A percentile compares a stretch with the other conserved stretches of the same genome.
Evolutionary conservation across 2,888 invertebrate species (phyloP).

Genomic region (Harmothoe impar): DNA sequence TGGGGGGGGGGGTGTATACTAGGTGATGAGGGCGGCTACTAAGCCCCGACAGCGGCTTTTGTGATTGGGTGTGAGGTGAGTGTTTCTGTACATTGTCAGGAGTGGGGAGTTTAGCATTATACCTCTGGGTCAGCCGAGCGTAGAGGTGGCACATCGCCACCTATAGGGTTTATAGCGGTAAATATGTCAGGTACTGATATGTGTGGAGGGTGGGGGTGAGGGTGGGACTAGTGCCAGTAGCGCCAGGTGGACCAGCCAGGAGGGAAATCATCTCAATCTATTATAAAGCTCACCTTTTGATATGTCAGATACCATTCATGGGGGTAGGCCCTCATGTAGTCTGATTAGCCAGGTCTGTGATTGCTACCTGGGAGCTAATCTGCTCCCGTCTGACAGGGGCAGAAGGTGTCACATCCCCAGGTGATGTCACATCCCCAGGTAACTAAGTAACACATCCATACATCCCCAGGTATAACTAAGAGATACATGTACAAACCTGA

Average conservation of each 20-base stretch:
- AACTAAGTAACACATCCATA: too few relatives aligned
- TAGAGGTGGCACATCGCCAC: background rate
- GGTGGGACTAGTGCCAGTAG: background rate
- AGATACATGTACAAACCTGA: too few relatives aligned
- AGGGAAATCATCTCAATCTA: constrained; percentile 11
- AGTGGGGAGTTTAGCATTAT: background rate
- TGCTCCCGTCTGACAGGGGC: background rate
- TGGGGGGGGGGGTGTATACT: background rate
- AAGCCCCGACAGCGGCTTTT: background rate
- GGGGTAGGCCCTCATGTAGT: too few relatives aligned
- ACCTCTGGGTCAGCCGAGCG: background rate
- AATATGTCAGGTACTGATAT: background rate
- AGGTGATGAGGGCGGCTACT: background rate
- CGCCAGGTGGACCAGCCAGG: background rate
- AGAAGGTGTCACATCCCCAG: background rate
- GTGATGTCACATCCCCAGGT: background rate
- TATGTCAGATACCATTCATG: constrained; percentile 9
- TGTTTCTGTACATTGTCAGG: background rate
- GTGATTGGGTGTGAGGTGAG: constrained; percentile 15
- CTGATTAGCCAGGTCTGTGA: background rate
- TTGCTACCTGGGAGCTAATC: background rate
- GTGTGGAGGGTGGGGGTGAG: background rate
- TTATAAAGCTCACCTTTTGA: background rate
- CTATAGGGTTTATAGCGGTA: background rate
- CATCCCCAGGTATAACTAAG: too few relatives aligned